These are phyloP conservation scores for Diogma glabrata DNA, from an alignment of 2,888 invertebrate genomes.

Conservation along the genomic window DNA sequence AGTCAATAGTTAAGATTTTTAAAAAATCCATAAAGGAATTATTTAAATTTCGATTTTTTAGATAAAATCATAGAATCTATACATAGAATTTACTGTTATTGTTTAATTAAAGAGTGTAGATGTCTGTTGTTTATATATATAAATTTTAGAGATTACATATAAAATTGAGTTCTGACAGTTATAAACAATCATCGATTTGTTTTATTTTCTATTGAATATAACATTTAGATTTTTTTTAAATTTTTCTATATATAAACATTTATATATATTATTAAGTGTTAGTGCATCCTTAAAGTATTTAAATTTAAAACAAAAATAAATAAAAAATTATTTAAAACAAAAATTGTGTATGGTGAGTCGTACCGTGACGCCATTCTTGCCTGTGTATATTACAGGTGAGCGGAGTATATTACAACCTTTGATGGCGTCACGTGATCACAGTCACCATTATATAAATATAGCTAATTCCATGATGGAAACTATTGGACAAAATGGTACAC, in stretches of 20 bases:
- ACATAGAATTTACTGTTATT: constrained; percentile 4
- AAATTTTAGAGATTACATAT: constrained; percentile 6
- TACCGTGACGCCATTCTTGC: constrained; percentile 21
- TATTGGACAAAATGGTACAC: constrained; percentile 16
- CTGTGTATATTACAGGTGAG: constrained; percentile 21
- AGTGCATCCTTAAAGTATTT: constrained; percentile 20
- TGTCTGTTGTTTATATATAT: constrained; percentile 27
- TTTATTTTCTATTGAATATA: background rate
- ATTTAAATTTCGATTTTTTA: constrained; percentile 4
- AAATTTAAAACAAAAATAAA: constrained; percentile 1
- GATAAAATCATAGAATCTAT: constrained; percentile 2
- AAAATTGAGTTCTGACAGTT: constrained; percentile 6
- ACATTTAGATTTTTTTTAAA: constrained; percentile 2
- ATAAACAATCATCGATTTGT: constrained; percentile 2
- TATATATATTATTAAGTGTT: constrained; percentile 18
- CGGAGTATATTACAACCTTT: constrained; percentile 19
- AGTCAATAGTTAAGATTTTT: background rate
- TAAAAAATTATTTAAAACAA: too few relatives aligned
- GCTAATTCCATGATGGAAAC: constrained; percentile 11
- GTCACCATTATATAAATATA: constrained; percentile 5
- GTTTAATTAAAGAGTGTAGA: constrained; percentile 25
- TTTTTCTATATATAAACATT: background rate
- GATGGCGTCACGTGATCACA: constrained; percentile 19
- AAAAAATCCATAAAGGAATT: constrained; percentile 5
- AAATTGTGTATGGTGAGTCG: constrained; percentile 17